Conservation (phyloP, 2,888 invertebrate species). For the Ashinkailepas kermadecensis region DNA sequence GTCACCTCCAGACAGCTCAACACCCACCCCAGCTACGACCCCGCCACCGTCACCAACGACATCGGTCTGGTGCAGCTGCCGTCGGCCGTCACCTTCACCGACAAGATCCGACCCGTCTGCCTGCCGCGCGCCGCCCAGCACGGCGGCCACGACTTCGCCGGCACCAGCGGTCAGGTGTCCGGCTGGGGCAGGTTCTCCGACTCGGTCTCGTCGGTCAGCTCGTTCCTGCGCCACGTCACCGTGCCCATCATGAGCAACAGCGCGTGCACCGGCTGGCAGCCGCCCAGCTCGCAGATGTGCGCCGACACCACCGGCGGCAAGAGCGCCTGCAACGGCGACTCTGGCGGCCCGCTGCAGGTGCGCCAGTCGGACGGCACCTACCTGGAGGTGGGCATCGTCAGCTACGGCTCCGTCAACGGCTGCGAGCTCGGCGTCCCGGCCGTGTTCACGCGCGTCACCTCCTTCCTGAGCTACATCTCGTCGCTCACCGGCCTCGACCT, state of each 20-base stretch:
- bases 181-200: slow-evolving; percentile 11
- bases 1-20: slow-evolving; percentile 12
- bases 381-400: not conserved
- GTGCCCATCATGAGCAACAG: not conserved
- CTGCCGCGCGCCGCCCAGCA: slow-evolving; percentile 19
- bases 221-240: not conserved
- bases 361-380: not conserved
- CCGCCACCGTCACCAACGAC: slow-evolving; percentile 25
- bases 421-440: not conserved
- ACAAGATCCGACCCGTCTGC: slow-evolving; percentile 28
- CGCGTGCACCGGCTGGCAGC: not conserved
- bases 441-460: slow-evolving; percentile 13
- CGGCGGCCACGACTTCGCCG: not conserved
- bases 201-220: not conserved
- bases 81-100: slow-evolving; percentile 22
- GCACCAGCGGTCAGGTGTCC: not conserved
- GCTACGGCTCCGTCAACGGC: slow-evolving; percentile 6
- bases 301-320: not conserved
- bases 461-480: not conserved
- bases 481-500: not conserved
- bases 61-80: slow-evolving; percentile 26
- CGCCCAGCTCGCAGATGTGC: not conserved
- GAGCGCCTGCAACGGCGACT: slow-evolving; percentile 12
- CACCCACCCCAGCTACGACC: slow-evolving; percentile 28
- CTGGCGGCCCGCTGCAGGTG: not conserved